Percentiles rank a stretch among this genome's conserved stretches.
Evolutionary conservation across 1,140 invertebrate genomes (phyloP).

Genomic region (Augochlora pura): DNA sequence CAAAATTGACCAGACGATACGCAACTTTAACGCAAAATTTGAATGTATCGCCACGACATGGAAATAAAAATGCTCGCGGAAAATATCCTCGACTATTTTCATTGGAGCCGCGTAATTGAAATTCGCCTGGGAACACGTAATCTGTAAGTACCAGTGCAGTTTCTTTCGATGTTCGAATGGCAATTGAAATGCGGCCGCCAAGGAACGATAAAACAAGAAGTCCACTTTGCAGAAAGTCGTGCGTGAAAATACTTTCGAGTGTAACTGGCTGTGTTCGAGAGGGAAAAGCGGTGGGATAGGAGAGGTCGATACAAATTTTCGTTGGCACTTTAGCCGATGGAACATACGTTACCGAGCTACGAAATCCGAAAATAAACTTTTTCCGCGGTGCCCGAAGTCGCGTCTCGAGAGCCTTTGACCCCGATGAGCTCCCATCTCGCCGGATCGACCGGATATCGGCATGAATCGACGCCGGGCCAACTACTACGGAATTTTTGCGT

Average conservation of each 20-base stretch:
- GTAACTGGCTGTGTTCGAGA: background rate
- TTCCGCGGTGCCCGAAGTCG: background rate
- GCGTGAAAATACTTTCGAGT: background rate
- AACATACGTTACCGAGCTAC: background rate
- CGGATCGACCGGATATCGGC: background rate
- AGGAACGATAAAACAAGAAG: background rate
- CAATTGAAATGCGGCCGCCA: no score
- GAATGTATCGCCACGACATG: no score
- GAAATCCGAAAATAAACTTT: constrained; percentile 7
- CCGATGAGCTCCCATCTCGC: background rate
- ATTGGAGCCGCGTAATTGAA: no score
- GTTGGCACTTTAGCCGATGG: background rate
- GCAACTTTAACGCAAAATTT: no score
- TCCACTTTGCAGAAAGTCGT: background rate
- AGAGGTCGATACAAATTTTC: background rate
- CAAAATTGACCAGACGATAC: no score
- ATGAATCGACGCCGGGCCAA: background rate
- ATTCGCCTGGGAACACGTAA: no score
- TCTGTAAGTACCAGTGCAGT: no score
- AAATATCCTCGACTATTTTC: no score
- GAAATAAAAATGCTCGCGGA: no score
- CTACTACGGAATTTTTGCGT: constrained; percentile 4
- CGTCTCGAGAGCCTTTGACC: background rate
- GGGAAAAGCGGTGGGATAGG: background rate
- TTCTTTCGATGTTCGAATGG: no score